Evolutionary conservation across 2,797 vertebrate genomes (phyloP).

Genomic region (Sebastes nivosus): DNA sequence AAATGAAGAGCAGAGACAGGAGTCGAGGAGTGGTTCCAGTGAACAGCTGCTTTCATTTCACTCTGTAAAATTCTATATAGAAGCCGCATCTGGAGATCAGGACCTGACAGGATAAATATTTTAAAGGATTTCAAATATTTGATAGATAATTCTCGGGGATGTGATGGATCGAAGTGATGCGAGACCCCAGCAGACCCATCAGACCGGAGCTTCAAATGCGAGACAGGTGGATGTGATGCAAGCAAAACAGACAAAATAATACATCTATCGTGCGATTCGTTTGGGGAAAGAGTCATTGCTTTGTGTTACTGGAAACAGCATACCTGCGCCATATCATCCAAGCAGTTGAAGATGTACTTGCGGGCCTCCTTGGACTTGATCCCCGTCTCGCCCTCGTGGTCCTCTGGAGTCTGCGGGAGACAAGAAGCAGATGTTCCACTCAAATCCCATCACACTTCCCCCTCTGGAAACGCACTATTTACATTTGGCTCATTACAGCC

Average conservation of each 20-base stretch:
- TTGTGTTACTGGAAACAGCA: conserved; percentile 26
- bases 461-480: conserved; percentile 74
- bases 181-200: conserved; percentile 1
- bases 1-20: conserved; percentile 62
- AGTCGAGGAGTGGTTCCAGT: conserved; percentile 17
- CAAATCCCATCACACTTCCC: conserved; percentile 71
- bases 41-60: conserved; percentile 72
- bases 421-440: conserved; percentile 78
- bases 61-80: conserved; percentile 35
- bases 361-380: conserved; percentile 99
- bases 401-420: conserved; percentile 91
- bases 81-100: conserved; percentile 59
- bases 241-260: neutral
- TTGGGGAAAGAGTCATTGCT: neutral
- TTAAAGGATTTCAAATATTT: conserved; percentile 64
- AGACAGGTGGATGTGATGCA: conserved; percentile 8
- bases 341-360: conserved; percentile 99
- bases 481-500: conserved; percentile 76
- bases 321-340: conserved; percentile 99
- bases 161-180: conserved; percentile 46
- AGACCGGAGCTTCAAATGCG: neutral
- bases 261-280: neutral
- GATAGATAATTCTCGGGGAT: conserved; percentile 57
- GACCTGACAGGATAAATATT: conserved; percentile 54
- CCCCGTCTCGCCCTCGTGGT: conserved; percentile 97